A percentile compares a stretch with the other conserved stretches of the same genome.
Conservation (phyloP, 2,113 vertebrate genomes). For the Rhea pennata region DNA sequence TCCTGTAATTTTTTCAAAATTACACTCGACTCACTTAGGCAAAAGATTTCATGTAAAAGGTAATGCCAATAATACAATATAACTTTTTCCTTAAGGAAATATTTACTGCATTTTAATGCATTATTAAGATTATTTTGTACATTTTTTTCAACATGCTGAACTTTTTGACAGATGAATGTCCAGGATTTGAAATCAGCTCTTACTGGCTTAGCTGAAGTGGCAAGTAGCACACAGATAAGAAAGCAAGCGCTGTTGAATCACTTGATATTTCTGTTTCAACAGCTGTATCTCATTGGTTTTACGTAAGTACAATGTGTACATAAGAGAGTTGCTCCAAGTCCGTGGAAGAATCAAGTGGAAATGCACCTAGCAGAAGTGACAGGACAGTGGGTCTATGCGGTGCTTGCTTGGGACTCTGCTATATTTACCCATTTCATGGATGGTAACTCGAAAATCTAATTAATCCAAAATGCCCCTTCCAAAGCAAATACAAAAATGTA, state of each 20-base stretch:
- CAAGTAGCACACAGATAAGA: background rate
- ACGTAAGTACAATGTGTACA: rapidly evolving
- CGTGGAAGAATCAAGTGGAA: background rate
- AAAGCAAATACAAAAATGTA: background rate
- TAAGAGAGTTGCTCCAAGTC: background rate
- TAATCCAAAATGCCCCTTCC: background rate
- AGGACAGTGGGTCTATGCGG: background rate
- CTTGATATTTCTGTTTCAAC: background rate
- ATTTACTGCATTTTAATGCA: background rate
- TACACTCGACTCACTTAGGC: background rate
- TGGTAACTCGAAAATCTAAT: background rate
- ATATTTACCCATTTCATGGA: background rate
- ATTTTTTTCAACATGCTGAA: background rate
- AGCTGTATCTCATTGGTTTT: background rate
- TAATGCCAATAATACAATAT: background rate
- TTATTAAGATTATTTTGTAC: background rate
- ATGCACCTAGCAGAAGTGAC: background rate
- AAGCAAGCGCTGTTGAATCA: background rate
- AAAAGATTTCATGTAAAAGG: background rate
- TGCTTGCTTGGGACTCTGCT: background rate
- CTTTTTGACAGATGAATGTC: background rate
- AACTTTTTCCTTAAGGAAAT: background rate
- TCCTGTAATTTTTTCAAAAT: background rate
- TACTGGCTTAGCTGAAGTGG: background rate
- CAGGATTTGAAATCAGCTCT: background rate